Conservation (phyloP, 2,888 invertebrate species). For the Oligia latruncula region DNA sequence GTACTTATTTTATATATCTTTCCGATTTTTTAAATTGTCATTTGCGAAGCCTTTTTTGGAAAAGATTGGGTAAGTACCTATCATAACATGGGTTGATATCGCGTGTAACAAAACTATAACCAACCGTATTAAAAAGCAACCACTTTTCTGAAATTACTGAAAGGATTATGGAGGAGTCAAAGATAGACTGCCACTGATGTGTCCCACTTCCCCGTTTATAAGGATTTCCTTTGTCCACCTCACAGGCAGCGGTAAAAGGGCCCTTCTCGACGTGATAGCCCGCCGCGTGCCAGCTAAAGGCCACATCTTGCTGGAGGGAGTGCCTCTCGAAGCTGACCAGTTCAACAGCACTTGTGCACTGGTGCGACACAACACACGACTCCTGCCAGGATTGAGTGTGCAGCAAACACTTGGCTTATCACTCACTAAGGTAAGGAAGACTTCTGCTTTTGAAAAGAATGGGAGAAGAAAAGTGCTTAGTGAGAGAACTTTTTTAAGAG, state of each 20-base stretch:
- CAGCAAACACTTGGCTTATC: conserved; percentile 96
- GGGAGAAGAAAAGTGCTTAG: not conserved
- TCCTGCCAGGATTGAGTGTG: conserved; percentile 96
- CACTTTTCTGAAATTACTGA: not conserved
- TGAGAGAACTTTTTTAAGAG: not conserved
- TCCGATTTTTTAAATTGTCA: too few species aligned
- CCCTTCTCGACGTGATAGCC: conserved; percentile 97
- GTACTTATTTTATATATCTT: not conserved
- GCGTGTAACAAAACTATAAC: not conserved
- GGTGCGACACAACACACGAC: conserved; percentile 95
- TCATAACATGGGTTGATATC: not conserved
- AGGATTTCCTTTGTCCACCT: not conserved
- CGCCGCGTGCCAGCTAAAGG: conserved; percentile 95
- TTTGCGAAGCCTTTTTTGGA: too few species aligned
- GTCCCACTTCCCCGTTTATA: not conserved
- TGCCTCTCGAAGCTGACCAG: conserved; percentile 94
- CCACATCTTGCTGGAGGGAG: conserved; percentile 96
- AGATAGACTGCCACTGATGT: not conserved
- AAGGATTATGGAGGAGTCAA: not conserved
- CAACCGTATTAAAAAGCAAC: too few species aligned
- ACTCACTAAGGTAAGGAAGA: conserved; percentile 92
- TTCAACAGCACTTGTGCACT: conserved; percentile 97
- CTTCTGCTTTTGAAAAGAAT: not conserved
- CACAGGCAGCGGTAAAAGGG: conserved; percentile 97
- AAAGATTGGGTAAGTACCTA: too few species aligned